Conservation (phyloP, 2,888 invertebrate genomes). For the Mythimna impura region DNA sequence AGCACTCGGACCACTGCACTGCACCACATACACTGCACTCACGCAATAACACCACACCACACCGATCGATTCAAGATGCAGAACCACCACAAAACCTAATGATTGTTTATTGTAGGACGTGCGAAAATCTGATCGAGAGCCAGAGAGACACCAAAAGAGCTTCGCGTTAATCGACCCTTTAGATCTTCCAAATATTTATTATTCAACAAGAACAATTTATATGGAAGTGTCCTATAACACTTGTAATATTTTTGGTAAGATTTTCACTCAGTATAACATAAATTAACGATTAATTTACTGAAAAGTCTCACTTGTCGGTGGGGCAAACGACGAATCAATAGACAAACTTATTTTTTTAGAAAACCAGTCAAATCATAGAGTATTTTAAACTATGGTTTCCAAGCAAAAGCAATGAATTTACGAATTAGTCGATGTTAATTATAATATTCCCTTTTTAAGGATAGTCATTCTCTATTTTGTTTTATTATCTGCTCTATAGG, state of each 20-base stretch:
- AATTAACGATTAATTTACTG: slow-evolving; percentile 71
- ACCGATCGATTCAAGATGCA: slow-evolving; percentile 68
- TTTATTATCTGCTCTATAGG: background rate
- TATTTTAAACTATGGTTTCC: background rate
- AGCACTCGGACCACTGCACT: slow-evolving; percentile 71
- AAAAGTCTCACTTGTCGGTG: slow-evolving; percentile 85
- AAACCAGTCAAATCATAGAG: slow-evolving; percentile 57
- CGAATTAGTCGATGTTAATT: slow-evolving; percentile 34
- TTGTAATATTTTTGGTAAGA: slow-evolving; percentile 62
- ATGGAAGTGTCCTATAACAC: slow-evolving; percentile 37
- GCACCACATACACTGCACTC: slow-evolving; percentile 72
- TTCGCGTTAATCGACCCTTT: slow-evolving; percentile 66
- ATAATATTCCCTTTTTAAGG: background rate
- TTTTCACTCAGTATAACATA: slow-evolving; percentile 74
- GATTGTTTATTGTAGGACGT: slow-evolving; percentile 83
- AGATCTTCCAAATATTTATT: slow-evolving; percentile 43
- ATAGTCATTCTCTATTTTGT: background rate
- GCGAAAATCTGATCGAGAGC: slow-evolving; percentile 83
- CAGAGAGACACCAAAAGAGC: slow-evolving; percentile 74
- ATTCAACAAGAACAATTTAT: slow-evolving; percentile 45
- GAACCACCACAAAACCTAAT: slow-evolving; percentile 74
- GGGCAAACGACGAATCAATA: slow-evolving; percentile 88
- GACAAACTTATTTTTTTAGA: slow-evolving; percentile 77
- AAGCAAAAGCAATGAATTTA: background rate
- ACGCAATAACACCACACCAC: slow-evolving; percentile 52